Percentiles rank a stretch among this genome's conserved stretches.
Conservation (phyloP, 2,797 vertebrate genomes). For the Toxotes lorentzi region DNA sequence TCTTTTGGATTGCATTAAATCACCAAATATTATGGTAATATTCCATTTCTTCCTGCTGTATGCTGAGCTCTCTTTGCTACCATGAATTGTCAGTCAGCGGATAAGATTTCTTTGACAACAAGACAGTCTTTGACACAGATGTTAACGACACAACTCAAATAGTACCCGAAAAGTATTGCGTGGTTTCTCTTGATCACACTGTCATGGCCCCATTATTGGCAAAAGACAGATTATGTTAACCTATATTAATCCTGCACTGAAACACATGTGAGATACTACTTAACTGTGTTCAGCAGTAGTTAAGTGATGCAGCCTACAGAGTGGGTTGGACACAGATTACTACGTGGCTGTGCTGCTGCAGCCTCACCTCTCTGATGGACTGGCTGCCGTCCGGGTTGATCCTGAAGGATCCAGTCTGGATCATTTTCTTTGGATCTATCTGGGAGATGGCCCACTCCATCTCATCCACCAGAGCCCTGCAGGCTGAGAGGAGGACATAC, state of each 20-base stretch:
- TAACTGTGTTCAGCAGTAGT: neutral
- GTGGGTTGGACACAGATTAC: neutral
- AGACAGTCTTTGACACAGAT: too few species aligned
- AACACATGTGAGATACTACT: neutral
- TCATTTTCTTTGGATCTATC: slow-evolving; percentile 94
- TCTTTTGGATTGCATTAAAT: neutral
- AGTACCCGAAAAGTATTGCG: too few species aligned
- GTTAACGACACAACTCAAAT: too few species aligned
- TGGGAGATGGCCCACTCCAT: slow-evolving; percentile 95
- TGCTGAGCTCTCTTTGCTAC: too few species aligned
- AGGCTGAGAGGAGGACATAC: slow-evolving; percentile 81
- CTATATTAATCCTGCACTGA: too few species aligned
- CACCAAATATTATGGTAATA: too few species aligned
- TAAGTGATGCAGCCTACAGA: neutral
- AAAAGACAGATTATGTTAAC: too few species aligned
- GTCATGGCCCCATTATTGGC: too few species aligned
- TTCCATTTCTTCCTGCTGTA: too few species aligned
- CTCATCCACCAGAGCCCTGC: slow-evolving; percentile 96
- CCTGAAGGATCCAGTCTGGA: slow-evolving; percentile 95
- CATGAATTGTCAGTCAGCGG: too few species aligned
- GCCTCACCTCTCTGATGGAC: slow-evolving; percentile 92
- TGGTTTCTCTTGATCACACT: too few species aligned
- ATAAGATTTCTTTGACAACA: too few species aligned
- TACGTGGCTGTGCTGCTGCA: slow-evolving; percentile 29
- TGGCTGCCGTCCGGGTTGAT: slow-evolving; percentile 98